phyloP scores from a whole-genome alignment of 1,140 invertebrate species.

The Chironomus tepperi region DNA sequence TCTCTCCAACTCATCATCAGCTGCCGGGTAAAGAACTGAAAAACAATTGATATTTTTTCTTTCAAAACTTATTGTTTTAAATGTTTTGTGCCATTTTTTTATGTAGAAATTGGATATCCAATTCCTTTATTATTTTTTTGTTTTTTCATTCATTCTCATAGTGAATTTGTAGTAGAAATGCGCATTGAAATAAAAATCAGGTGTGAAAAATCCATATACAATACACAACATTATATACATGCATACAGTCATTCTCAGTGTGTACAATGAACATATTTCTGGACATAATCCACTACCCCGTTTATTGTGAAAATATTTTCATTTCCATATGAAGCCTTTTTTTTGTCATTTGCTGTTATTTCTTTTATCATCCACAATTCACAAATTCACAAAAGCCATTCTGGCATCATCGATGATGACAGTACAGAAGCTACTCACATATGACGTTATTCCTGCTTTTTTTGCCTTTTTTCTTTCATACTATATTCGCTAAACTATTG shows the following conservation, averaged over 20 bases:
- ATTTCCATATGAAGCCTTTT: background rate
- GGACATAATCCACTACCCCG: background rate
- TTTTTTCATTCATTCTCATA: background rate
- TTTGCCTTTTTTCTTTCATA: background rate
- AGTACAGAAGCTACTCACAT: background rate
- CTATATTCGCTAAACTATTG: background rate
- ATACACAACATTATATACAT: background rate
- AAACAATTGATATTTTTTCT: background rate
- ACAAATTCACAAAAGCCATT: too few species aligned
- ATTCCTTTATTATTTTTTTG: too few species aligned
- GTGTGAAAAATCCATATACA: background rate
- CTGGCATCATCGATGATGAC: background rate
- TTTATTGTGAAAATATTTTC: conserved; percentile 14
- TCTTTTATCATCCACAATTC: too few species aligned
- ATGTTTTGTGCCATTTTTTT: conserved; percentile 4
- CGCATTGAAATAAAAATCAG: background rate
- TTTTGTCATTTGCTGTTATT: background rate
- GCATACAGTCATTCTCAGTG: background rate
- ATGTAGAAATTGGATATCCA: too few species aligned
- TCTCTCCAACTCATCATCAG: conserved; percentile 20
- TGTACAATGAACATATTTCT: background rate
- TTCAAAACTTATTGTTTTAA: background rate
- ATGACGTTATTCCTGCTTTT: background rate
- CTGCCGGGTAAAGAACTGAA: conserved; percentile 16
- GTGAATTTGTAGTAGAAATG: conserved; percentile 19